Evolutionary conservation across 2,888 invertebrate genomes (phyloP), one percentile per base, ranked within the genome.

Genomic region (Neoascia interrupta): DNA sequence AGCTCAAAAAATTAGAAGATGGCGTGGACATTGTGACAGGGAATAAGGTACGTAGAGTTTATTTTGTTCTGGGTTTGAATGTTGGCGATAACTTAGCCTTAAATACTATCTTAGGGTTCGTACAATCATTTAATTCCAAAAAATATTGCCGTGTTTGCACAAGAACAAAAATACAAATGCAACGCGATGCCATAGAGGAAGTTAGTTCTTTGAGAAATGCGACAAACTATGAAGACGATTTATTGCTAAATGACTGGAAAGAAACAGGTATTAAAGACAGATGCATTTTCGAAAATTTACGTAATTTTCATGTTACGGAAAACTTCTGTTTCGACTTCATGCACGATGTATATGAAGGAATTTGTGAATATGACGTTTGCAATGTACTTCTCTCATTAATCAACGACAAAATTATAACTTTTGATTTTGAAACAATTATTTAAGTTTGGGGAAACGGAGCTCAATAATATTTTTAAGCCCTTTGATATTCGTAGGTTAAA

Each of bases 41-140:
- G n/a, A n/a, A n/a, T n/a, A n/a, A n/a, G n/a, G n/a, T n/a, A n/a
- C n/a, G n/a, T 36, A 15, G n/a, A 4, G 36, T 11, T 10, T 11
- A 10, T 34, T 34, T 34, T 10, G 18, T 54, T 18, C 1, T 28
- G 5, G 54, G 18, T 4, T 15, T 54, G 1, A 16, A 39, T 2
- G 54, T 54, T 13, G 54, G 54, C 1, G 54, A 54, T 13, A 54
- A 54, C 6, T 11, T 54, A 5, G 39, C 39, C 3, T 39, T 54
- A 3, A 54, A 54, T 8, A 54, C 18, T 26, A 11, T 28, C 8
- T 28, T 54, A 0, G 39, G 54, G 2, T 54, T 54, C 28, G 10
- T n/a, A 3, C 3, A 28, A 5, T 39, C 37, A 2, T 53, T 53
- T 5, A 37, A 26, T n/a, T 1, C 26, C 1, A 53, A 39, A 5